These are phyloP conservation scores for Peromyscus maniculatus DNA, from an alignment of 2,113 vertebrate species.

Conservation along the genomic window DNA sequence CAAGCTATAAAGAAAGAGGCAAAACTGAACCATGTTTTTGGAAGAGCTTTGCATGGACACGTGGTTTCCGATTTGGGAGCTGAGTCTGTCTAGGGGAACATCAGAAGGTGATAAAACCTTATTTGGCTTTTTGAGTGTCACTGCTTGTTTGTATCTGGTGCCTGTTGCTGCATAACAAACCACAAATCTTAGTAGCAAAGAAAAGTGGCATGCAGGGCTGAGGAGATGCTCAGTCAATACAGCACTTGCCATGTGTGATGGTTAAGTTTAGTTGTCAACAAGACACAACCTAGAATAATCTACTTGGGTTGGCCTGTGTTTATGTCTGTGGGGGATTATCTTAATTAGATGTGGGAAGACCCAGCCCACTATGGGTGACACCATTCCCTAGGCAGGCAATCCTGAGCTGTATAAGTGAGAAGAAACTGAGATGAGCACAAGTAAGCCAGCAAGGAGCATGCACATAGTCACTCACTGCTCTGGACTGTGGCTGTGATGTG, in stretches of 20 bases:
- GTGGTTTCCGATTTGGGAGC: not conserved
- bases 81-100: not conserved
- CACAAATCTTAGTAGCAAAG: not conserved
- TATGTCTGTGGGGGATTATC: not conserved
- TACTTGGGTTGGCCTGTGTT: not conserved
- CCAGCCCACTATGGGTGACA: not conserved
- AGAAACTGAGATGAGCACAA: not conserved
- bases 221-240: not conserved
- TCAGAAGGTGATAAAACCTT: not conserved
- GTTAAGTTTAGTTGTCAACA: not conserved
- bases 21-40: not conserved
- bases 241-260: too few species aligned
- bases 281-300: not conserved
- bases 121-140: not conserved
- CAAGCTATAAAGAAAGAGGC: not conserved
- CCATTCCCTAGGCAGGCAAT: not conserved
- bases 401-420: not conserved
- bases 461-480: not conserved
- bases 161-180: not conserved
- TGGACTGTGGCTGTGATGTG: not conserved
- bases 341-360: not conserved
- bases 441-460: not conserved
- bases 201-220: not conserved
- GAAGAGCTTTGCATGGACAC: not conserved
- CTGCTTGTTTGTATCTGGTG: not conserved